Evolutionary conservation across 1,140 invertebrate genomes (phyloP), one percentile per base, ranked within the genome.

Genomic region (Drosophila arizonae): DNA sequence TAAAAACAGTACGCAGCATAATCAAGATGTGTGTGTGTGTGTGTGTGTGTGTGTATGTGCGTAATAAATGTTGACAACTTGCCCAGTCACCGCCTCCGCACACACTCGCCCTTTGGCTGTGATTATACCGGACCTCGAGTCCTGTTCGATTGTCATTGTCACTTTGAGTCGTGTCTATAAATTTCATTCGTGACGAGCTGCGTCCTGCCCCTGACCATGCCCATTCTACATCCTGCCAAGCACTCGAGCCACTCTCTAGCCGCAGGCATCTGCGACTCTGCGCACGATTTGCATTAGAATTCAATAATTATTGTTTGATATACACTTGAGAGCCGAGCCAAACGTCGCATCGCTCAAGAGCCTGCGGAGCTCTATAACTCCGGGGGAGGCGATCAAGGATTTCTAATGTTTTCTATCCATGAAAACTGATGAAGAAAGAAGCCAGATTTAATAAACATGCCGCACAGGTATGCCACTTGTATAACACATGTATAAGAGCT

Each of bases 271-370:
- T 50, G 43, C 60, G 55, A 52, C 76, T 60, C 56, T 67, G 52
- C 57, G 46, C 8, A 45, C 55, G 65, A 82, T 87, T 84, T 87
- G 82, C 82, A 87, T 87, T 75, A 71, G 76, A 82, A 72, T 77
- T 79, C 77, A 69, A 87, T 88, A 87, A 87, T 87, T 87, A 87
- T 87, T 87, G 84, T 87, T 87, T 87, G 82, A 87, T 79, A 60
- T 87, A 72, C 84, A 79, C 82, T 87, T 74, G 76, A 87, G 66
- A 86, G 64, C 24, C 36, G 36, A 33, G 6, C 6, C 41, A 30
- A 81, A 68, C 78, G 78, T 87, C 58, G 76, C 62, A 86, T 33
- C 55, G 11, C 52, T 75, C 4, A 15, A 28, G 17, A 39, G 21
- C 1, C 30, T 2, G 8, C 17, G 30, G 24, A 43, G 45, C 15